phyloP scores from a whole-genome alignment of 2,888 invertebrate species.

The Tetranychus truncatus region DNA sequence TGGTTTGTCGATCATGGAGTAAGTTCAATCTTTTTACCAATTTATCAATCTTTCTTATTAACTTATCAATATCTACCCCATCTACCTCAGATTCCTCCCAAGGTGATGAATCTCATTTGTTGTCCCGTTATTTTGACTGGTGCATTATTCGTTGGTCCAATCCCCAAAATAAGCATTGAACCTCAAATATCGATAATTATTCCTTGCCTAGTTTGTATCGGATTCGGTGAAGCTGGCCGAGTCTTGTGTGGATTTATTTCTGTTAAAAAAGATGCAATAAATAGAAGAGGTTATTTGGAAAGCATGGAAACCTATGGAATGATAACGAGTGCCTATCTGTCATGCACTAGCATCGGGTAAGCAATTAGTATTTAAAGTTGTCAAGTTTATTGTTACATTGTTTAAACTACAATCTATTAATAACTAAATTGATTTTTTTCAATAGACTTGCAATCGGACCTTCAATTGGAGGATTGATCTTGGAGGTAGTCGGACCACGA shows the following conservation, averaged over 20 bases:
- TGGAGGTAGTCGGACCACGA: conserved; percentile 11
- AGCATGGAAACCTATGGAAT: conserved; percentile 71
- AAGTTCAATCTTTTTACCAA: not conserved
- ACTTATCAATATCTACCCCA: not conserved
- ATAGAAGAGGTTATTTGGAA: conserved; percentile 45
- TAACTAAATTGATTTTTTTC: too few species aligned
- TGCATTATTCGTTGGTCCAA: conserved; percentile 61
- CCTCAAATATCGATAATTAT: conserved; percentile 43
- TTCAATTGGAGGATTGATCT: conserved; percentile 18
- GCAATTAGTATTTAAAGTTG: not conserved
- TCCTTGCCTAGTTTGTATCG: conserved; percentile 48
- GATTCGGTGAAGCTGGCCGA: conserved; percentile 62
- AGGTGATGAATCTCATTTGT: conserved; percentile 29
- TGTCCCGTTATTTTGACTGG: conserved; percentile 37
- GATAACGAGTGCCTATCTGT: conserved; percentile 74
- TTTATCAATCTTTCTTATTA: not conserved
- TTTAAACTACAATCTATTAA: too few species aligned
- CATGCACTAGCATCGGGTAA: conserved; percentile 48
- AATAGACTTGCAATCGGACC: conserved; percentile 17
- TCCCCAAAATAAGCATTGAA: conserved; percentile 32
- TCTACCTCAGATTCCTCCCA: conserved; percentile 9
- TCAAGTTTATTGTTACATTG: not conserved
- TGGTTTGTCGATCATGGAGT: conserved; percentile 51
- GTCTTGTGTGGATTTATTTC: conserved; percentile 69
- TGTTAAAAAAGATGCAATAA: conserved; percentile 56